Conservation (phyloP, 2,888 invertebrate genomes). For the Drosophila meridiana region DNA sequence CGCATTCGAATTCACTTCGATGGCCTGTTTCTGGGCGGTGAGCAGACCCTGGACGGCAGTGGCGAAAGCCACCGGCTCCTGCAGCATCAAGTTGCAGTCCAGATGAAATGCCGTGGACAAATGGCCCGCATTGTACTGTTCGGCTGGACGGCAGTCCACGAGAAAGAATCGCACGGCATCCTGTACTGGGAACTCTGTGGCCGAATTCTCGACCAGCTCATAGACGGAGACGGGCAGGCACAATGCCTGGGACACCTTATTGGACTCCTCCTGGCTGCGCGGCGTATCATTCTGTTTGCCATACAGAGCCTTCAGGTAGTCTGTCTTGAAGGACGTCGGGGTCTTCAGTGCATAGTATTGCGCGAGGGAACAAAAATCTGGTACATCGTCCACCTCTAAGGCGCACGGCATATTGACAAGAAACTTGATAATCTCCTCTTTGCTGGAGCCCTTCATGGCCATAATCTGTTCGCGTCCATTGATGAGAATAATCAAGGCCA, state of each 20-base stretch:
- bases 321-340: constrained; percentile 95
- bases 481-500: constrained; percentile 97
- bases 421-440: constrained; percentile 89
- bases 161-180: constrained; percentile 95
- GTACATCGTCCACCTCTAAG: constrained; percentile 96
- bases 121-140: constrained; percentile 98
- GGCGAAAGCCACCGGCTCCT: constrained; percentile 97
- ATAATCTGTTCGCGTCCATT: constrained; percentile 96
- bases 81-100: constrained; percentile 98
- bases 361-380: constrained; percentile 98
- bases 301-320: constrained; percentile 89
- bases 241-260: constrained; percentile 87
- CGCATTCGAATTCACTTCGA: constrained; percentile 94
- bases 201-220: constrained; percentile 94
- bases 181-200: constrained; percentile 87
- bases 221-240: constrained; percentile 98
- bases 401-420: constrained; percentile 92
- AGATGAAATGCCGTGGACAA: constrained; percentile 98
- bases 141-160: constrained; percentile 98
- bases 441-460: constrained; percentile 90
- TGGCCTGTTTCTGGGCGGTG: constrained; percentile 94
- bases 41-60: constrained; percentile 96
- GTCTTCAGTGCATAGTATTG: constrained; percentile 97
- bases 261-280: constrained; percentile 85
- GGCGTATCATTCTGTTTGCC: constrained; percentile 86